Percentiles rank a stretch among this genome's conserved stretches.
Conservation (phyloP, 2,888 invertebrate species). For the Allolobophora icterica region DNA sequence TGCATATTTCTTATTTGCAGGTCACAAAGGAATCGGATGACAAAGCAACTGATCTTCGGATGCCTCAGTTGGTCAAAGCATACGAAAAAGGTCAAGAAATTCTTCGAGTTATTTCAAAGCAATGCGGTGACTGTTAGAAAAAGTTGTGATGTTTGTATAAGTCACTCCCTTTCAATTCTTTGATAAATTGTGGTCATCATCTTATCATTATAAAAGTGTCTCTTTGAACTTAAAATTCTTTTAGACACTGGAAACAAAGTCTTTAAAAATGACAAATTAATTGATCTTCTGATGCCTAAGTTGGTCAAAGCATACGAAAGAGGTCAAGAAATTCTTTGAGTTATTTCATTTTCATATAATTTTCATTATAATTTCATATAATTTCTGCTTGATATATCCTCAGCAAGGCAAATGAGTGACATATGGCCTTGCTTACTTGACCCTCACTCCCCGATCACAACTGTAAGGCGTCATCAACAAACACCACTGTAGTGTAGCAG, state of each 20-base stretch:
- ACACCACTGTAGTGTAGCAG: no score
- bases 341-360: no score
- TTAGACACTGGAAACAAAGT: neutral
- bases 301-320: constrained; percentile 15
- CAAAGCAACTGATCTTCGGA: neutral
- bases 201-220: no score
- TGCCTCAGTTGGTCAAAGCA: neutral
- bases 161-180: neutral
- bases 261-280: neutral
- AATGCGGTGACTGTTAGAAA: neutral
- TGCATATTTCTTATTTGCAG: neutral
- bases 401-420: no score
- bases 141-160: neutral
- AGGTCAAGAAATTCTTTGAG: neutral
- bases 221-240: neutral
- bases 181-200: constrained; percentile 12
- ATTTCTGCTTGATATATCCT: no score
- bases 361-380: no score
- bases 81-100: neutral
- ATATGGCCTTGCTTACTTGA: neutral
- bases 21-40: neutral
- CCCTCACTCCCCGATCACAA: neutral
- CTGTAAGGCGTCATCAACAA: neutral
- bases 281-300: neutral
- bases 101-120: neutral